A percentile compares a stretch with the other conserved stretches of the same genome.
These are phyloP conservation scores for Aproaerema taeniolella DNA, from an alignment of 2,888 invertebrate genomes.

Conservation along the genomic window DNA sequence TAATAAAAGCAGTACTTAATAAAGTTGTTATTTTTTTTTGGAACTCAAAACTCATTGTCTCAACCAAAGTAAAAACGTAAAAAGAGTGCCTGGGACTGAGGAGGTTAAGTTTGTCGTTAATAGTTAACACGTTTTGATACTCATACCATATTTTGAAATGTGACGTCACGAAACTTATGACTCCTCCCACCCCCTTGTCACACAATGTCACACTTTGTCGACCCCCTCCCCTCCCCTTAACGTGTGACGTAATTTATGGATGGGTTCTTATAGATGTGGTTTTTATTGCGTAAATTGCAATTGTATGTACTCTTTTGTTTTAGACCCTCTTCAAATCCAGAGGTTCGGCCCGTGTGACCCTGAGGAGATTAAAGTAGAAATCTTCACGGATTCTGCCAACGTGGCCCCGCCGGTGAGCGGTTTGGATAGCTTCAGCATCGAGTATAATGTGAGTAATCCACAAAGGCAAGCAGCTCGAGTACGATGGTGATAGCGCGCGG, in stretches of 20 bases:
- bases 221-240: not conserved
- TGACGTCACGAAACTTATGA: not conserved
- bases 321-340: conserved; percentile 8
- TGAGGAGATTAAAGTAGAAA: not conserved
- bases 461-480: too few species aligned
- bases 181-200: not conserved
- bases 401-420: not conserved
- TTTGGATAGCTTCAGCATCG: not conserved
- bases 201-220: not conserved
- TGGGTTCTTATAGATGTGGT: not conserved
- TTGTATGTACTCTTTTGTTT: not conserved
- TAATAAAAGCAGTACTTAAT: too few species aligned
- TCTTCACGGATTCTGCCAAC: conserved; percentile 3
- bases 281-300: not conserved
- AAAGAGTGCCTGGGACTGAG: too few species aligned
- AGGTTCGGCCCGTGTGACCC: conserved; percentile 11
- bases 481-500: too few species aligned
- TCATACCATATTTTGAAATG: too few species aligned
- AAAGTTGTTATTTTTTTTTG: too few species aligned
- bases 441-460: conserved; percentile 7
- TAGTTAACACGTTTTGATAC: too few species aligned
- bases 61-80: too few species aligned
- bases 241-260: not conserved
- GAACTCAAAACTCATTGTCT: too few species aligned
- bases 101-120: too few species aligned